phyloP scores from a whole-genome alignment of 2,797 vertebrate species.

The Helostoma temminkii region DNA sequence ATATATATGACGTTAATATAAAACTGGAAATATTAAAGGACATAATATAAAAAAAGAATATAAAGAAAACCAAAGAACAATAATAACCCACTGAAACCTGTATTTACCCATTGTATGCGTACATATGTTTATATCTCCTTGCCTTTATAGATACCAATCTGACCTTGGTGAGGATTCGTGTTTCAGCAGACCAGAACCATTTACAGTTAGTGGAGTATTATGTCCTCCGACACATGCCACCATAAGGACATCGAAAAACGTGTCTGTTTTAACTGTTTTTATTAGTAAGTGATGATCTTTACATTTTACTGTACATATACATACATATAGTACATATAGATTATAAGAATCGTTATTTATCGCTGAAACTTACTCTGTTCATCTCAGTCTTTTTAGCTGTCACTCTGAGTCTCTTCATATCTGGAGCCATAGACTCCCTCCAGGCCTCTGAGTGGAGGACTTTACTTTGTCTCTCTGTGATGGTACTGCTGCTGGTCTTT shows the following conservation, averaged over 20 bases:
- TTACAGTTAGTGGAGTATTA: slow-evolving; percentile 63
- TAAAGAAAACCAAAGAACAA: not conserved
- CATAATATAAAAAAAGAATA: not conserved
- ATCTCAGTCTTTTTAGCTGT: slow-evolving; percentile 79
- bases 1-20: too few relatives aligned
- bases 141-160: slow-evolving; percentile 79
- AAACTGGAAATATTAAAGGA: not conserved
- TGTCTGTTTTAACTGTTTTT: slow-evolving; percentile 75
- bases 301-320: not conserved
- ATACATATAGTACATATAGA: not conserved
- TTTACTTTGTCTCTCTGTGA: slow-evolving; percentile 74
- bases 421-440: slow-evolving; percentile 64
- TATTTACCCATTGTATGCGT: not conserved
- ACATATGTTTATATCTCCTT: not conserved
- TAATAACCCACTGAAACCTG: not conserved
- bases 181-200: slow-evolving; percentile 60
- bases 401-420: slow-evolving; percentile 77
- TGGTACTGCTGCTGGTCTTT: slow-evolving; percentile 73
- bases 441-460: slow-evolving; percentile 78
- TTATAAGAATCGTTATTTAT: not conserved
- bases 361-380: not conserved
- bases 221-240: slow-evolving; percentile 70
- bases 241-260: slow-evolving; percentile 75
- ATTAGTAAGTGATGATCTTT: slow-evolving; percentile 68
- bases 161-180: slow-evolving; percentile 57